Evolutionary conservation across 1,140 invertebrate genomes (phyloP).

Genomic region (Micrasema longulum): DNA sequence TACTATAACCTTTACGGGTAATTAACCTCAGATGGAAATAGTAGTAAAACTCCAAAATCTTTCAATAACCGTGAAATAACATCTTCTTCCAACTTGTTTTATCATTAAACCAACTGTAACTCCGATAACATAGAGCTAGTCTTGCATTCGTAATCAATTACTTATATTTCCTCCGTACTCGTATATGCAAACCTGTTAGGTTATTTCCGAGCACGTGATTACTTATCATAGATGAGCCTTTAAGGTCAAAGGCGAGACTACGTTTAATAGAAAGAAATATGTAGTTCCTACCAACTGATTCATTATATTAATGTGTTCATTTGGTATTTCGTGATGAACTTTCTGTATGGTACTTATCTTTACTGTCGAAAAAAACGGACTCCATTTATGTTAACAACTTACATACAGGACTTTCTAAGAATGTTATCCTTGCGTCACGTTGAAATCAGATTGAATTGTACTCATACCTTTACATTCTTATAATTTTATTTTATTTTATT

Average conservation of each 20-base stretch:
- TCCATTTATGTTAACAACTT: too few species aligned
- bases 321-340: too few species aligned
- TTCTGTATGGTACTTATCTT: too few species aligned
- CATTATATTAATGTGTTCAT: too few species aligned
- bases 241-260: constrained; percentile 1
- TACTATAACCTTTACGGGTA: background rate
- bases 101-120: constrained; percentile 10
- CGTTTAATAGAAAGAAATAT: too few species aligned
- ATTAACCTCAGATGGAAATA: background rate
- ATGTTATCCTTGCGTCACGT: too few species aligned
- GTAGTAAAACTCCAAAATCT: background rate
- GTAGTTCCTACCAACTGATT: too few species aligned
- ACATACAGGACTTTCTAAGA: too few species aligned
- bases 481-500: too few species aligned
- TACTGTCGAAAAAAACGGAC: too few species aligned
- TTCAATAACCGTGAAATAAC: constrained; percentile 2
- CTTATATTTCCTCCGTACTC: background rate
- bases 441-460: too few species aligned
- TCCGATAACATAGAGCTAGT: background rate
- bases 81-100: background rate
- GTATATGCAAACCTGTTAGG: constrained; percentile 5
- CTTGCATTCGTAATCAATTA: constrained; percentile 20
- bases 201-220: background rate
- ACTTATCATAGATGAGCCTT: constrained; percentile 1
- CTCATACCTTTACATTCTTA: too few species aligned